These are phyloP conservation scores for Cheumatopsyche charites DNA, from an alignment of 1,140 invertebrate species.

Conservation along the genomic window DNA sequence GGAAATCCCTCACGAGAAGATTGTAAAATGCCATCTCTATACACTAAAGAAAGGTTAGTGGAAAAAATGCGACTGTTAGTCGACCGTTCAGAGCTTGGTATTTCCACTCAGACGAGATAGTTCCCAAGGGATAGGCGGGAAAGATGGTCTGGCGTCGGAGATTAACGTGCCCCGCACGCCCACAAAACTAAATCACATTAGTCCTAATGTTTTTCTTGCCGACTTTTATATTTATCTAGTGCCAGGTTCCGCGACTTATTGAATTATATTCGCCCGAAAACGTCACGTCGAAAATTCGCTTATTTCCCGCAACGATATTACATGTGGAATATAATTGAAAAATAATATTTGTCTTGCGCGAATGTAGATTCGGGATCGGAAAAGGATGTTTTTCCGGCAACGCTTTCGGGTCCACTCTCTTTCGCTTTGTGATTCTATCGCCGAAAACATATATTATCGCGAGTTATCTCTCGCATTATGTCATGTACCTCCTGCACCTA, in stretches of 20 bases:
- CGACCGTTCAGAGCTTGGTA: constrained; percentile 1
- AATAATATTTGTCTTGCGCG: too few relatives aligned
- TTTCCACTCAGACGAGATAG: constrained; percentile 28
- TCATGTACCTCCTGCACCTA: background rate
- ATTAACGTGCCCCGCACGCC: constrained; percentile 44
- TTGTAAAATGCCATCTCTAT: too few relatives aligned
- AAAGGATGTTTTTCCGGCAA: background rate
- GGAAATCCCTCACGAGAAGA: too few relatives aligned
- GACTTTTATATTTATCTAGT: constrained; percentile 43
- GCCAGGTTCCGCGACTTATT: constrained; percentile 39
- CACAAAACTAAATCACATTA: constrained; percentile 47
- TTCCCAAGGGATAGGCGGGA: constrained; percentile 34
- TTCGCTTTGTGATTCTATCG: constrained; percentile 38
- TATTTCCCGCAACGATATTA: background rate
- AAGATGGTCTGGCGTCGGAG: constrained; percentile 33
- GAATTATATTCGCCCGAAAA: constrained; percentile 41
- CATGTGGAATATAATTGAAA: too few relatives aligned
- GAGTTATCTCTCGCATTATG: constrained; percentile 31
- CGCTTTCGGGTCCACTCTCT: constrained; percentile 25
- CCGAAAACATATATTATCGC: constrained; percentile 43
- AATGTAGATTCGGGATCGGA: background rate
- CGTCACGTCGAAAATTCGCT: constrained; percentile 1
- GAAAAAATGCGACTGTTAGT: constrained; percentile 11
- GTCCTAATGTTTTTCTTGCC: constrained; percentile 47
- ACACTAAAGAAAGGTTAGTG: background rate